A percentile compares a stretch with the other conserved stretches of the same genome.
These are phyloP conservation scores for Pterois miles DNA, from an alignment of 2,797 vertebrate species.

Conservation along the genomic window DNA sequence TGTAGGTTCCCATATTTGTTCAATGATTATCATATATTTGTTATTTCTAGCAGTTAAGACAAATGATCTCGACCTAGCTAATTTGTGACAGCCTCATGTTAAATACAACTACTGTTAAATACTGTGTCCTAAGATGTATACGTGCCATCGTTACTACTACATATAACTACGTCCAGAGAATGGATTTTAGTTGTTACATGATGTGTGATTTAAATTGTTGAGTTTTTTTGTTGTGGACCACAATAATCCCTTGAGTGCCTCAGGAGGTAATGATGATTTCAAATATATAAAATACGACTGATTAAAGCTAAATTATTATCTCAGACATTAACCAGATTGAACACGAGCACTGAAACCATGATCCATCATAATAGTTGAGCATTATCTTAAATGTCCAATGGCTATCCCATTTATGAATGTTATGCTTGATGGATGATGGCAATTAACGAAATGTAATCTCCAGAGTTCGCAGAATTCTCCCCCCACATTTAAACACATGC, in stretches of 20 bases:
- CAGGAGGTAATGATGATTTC: slow-evolving; percentile 33
- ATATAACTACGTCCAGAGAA: background rate
- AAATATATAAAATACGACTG: slow-evolving; percentile 52
- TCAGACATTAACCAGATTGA: slow-evolving; percentile 75
- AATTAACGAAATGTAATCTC: slow-evolving; percentile 84
- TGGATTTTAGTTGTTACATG: background rate
- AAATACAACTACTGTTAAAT: background rate
- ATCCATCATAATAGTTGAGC: slow-evolving; percentile 77
- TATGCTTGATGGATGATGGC: slow-evolving; percentile 83
- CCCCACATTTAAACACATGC: slow-evolving; percentile 37
- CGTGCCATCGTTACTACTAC: background rate
- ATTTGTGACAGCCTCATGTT: background rate
- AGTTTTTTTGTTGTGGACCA: slow-evolving; percentile 7
- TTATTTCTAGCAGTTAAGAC: background rate
- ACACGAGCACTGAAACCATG: slow-evolving; percentile 64
- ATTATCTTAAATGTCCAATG: slow-evolving; percentile 80
- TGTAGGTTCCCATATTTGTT: background rate
- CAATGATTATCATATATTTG: background rate
- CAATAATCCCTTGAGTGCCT: slow-evolving; percentile 1
- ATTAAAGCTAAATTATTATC: slow-evolving; percentile 71
- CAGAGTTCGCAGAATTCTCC: slow-evolving; percentile 67
- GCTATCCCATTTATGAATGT: slow-evolving; percentile 80
- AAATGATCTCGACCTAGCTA: background rate
- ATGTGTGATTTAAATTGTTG: background rate
- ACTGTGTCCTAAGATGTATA: background rate